These are phyloP conservation scores for Protonibea diacanthus DNA, from an alignment of 2,797 vertebrate genomes.

Conservation along the genomic window DNA sequence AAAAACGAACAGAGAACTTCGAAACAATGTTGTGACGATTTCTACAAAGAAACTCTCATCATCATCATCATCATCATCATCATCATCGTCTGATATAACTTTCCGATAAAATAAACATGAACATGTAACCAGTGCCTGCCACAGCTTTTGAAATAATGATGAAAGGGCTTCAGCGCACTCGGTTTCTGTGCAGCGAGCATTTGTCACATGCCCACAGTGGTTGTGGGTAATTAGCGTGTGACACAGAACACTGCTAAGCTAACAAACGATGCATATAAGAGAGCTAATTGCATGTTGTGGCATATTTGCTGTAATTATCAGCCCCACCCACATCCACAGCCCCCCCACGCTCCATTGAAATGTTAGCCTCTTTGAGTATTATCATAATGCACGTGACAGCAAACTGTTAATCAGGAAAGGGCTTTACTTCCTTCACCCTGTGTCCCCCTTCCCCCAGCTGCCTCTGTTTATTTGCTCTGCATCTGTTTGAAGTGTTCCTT, in stretches of 20 bases:
- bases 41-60: neutral
- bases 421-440: slow-evolving; percentile 64
- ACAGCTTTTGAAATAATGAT: slow-evolving; percentile 56
- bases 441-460: slow-evolving; percentile 58
- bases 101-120: slow-evolving; percentile 41
- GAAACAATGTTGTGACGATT: neutral
- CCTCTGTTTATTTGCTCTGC: slow-evolving; percentile 73
- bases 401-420: slow-evolving; percentile 77
- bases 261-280: slow-evolving; percentile 65
- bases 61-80: slow-evolving; percentile 5
- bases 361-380: slow-evolving; percentile 74
- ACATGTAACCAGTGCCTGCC: slow-evolving; percentile 25
- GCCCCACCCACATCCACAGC: slow-evolving; percentile 59
- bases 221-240: slow-evolving; percentile 71
- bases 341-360: slow-evolving; percentile 68
- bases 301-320: slow-evolving; percentile 70
- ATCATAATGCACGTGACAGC: slow-evolving; percentile 69
- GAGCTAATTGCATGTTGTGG: slow-evolving; percentile 73
- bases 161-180: slow-evolving; percentile 42
- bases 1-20: slow-evolving; percentile 19
- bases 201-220: slow-evolving; percentile 67
- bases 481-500: slow-evolving; percentile 72
- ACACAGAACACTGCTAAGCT: slow-evolving; percentile 68
- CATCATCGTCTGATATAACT: slow-evolving; percentile 19
- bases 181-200: slow-evolving; percentile 42